phyloP scores from a whole-genome alignment of 2,113 vertebrate genomes.

The Ammodytes dubius region DNA sequence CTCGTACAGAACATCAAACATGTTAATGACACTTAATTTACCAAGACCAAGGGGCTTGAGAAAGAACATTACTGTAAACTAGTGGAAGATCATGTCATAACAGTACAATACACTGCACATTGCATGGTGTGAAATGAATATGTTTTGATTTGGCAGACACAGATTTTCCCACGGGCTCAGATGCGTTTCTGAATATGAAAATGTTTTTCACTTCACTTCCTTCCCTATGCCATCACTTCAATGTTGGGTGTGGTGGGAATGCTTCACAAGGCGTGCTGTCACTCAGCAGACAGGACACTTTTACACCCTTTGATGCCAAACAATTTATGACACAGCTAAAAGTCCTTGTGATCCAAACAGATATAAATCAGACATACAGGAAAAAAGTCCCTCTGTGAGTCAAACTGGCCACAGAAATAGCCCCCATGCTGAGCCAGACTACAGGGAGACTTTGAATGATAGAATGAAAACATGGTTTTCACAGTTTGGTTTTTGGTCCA shows the following conservation, averaged over 20 bases:
- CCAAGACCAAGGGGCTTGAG: background rate
- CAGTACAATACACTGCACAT: background rate
- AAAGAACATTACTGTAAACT: background rate
- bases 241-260: conserved; percentile 22
- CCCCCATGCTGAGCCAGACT: too few species aligned
- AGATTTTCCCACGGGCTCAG: background rate
- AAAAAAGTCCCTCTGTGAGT: background rate
- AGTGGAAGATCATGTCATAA: background rate
- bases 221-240: background rate
- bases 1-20: too few species aligned
- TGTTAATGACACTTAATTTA: too few species aligned
- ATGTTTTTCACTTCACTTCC: background rate
- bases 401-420: background rate
- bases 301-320: background rate
- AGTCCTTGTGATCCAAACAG: background rate
- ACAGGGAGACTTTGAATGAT: background rate
- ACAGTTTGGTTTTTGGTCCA: background rate
- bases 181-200: background rate
- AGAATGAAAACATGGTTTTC: background rate
- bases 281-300: background rate
- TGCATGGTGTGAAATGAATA: background rate
- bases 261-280: conserved; percentile 2
- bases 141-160: background rate
- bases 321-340: conserved; percentile 10
- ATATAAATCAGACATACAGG: background rate